Base-by-base conservation (phyloP, 2,113 vertebrate species). In the Lophius piscatorius region DNA sequence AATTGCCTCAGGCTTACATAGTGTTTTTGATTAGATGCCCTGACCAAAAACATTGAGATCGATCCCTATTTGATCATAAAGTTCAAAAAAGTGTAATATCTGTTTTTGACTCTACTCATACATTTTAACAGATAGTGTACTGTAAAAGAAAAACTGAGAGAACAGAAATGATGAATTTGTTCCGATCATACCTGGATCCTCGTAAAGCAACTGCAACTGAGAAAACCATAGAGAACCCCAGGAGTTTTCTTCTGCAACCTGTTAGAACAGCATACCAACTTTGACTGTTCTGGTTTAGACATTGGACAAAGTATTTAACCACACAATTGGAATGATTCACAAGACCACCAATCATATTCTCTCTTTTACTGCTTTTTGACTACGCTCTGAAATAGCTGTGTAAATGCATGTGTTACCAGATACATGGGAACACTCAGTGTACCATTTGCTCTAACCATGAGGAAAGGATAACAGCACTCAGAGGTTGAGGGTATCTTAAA, bases 401-500 rank as follows among this genome's bases (percentile, higher is more conserved):
- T n/a, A n/a, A n/a, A n/a, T n/a, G n/a, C n/a, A n/a, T n/a, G n/a
- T n/a, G n/a, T n/a, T n/a, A n/a, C n/a, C n/a, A 45, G 51, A 75
- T 22, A 48, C 52, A 44, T 34, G 7, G 13, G 61, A 57, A 76
- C 64, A 20, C 20, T 54, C 14, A n/a, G 34, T 64, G 49, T 2
- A 51, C 69, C 17, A 44, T 35, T 63, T 49, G 29, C 22, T 69
- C 16, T 42, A 35, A 39, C 48, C 28, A 18, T 29, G 45, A 74
- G 49, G 58, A 84, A 35, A 76, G 75, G 57, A 71, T 35, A 74
- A 56, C 44, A 58, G 24, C 45, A 55, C 63, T 84, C 28, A 17
- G 38, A 72, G 68, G 79, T 82, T 45, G 74, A 63, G 54, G 67
- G 57, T 50, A 60, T 65, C 76, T 64, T 70, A 51, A 63, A 46